Conservation (phyloP, 64 coral and sea anemone genomes). For the Actinia equina region DNA sequence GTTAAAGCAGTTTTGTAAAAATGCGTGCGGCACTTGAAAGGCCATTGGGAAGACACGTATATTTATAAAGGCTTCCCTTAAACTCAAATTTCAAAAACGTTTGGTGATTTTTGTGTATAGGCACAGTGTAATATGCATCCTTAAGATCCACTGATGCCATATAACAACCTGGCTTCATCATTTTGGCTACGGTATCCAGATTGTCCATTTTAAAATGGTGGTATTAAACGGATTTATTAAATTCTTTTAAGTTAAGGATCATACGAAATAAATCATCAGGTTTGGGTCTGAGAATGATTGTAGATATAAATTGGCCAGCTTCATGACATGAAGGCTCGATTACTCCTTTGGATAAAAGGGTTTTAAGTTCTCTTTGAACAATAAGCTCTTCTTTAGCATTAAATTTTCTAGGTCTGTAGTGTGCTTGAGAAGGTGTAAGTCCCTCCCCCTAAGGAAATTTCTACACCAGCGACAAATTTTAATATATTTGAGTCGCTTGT, state of each 20-base stretch:
- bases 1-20: conserved; percentile 47
- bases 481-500: conserved; percentile 37
- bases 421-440: conserved; percentile 17
- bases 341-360: conserved; percentile 31
- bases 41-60: too few species aligned
- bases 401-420: conserved; percentile 25
- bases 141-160: too few species aligned
- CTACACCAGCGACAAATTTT: conserved; percentile 24
- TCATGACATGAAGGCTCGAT: background rate
- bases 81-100: too few species aligned
- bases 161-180: conserved; percentile 30
- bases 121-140: too few species aligned
- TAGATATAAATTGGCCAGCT: conserved; percentile 36
- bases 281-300: conserved; percentile 34
- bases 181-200: conserved; percentile 42
- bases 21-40: too few species aligned
- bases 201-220: conserved; percentile 49
- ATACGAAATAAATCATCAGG: conserved; percentile 40
- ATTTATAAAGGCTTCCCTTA: too few species aligned
- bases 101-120: too few species aligned
- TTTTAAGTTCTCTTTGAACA: conserved; percentile 49
- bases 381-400: conserved; percentile 36
- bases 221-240: conserved; percentile 41
- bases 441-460: conserved; percentile 34
- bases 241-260: conserved; percentile 53